These are phyloP conservation scores for Oreocharis arfaki DNA, from an alignment of 2,113 vertebrate genomes.

Conservation along the genomic window DNA sequence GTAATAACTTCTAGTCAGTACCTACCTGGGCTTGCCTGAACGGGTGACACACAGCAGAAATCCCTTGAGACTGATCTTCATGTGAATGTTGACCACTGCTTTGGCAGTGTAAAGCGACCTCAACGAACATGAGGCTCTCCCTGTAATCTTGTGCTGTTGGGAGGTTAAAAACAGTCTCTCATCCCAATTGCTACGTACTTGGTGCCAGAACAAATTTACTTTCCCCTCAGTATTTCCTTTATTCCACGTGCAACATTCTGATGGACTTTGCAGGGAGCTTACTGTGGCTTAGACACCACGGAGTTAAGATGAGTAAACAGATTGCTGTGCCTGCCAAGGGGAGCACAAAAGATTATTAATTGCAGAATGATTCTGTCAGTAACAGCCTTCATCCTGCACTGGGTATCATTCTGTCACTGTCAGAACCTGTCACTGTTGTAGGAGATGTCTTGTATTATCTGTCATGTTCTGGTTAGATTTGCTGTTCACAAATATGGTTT, in stretches of 20 bases:
- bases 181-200: neutral
- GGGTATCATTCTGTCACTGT: neutral
- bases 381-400: neutral
- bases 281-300: neutral
- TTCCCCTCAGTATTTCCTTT: neutral
- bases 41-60: neutral
- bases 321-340: neutral
- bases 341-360: neutral
- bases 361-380: neutral
- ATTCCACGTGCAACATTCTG: neutral
- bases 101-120: neutral
- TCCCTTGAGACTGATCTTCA: neutral
- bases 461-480: neutral
- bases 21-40: neutral
- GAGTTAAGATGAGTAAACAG: neutral
- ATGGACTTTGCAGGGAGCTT: neutral
- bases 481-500: neutral
- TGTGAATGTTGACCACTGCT: neutral
- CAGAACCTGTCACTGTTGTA: neutral
- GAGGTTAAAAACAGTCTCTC: neutral
- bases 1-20: neutral
- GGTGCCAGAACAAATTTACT: neutral
- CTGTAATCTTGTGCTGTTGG: neutral
- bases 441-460: neutral
- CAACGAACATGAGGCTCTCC: rapidly evolving